Evolutionary conservation across 1,140 invertebrate species (phyloP).

Genomic region (Drosophila nigromelanica): DNA sequence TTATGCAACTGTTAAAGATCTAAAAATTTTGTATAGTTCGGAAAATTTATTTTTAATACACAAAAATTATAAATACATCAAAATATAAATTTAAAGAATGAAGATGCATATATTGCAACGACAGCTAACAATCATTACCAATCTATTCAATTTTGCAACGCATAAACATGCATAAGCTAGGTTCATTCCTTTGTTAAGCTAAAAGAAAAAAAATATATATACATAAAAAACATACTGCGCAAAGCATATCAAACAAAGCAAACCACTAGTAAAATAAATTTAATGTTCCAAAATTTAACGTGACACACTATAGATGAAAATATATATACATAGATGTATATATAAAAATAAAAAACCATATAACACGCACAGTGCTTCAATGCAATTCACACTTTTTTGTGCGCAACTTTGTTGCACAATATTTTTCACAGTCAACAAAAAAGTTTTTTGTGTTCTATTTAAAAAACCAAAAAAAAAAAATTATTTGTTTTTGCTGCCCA

Average conservation of each 20-base stretch:
- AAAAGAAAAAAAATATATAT: not conserved
- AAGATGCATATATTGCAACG: no score
- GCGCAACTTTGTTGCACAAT: conserved; percentile 48
- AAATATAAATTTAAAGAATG: not conserved
- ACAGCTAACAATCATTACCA: not conserved
- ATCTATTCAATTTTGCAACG: not conserved
- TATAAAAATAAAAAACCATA: conserved; percentile 26
- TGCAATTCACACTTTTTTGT: conserved; percentile 51
- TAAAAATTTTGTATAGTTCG: no score
- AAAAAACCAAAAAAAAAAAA: not conserved
- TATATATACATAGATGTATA: not conserved
- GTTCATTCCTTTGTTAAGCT: conserved; percentile 23
- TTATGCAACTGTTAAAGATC: not conserved
- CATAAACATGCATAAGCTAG: not conserved
- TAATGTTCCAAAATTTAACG: conserved; percentile 40
- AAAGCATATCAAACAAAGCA: conserved; percentile 39
- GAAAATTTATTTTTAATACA: not conserved
- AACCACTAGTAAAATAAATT: conserved; percentile 26
- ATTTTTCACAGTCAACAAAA: conserved; percentile 62
- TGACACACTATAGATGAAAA: conserved; percentile 15
- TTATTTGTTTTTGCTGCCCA: conserved; percentile 2
- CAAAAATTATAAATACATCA: not conserved
- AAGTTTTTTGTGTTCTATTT: conserved; percentile 45
- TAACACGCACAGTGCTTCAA: conserved; percentile 22
- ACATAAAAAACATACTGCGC: not conserved